Conservation (phyloP, 2,113 vertebrate genomes). For the Empidonax alnorum region DNA sequence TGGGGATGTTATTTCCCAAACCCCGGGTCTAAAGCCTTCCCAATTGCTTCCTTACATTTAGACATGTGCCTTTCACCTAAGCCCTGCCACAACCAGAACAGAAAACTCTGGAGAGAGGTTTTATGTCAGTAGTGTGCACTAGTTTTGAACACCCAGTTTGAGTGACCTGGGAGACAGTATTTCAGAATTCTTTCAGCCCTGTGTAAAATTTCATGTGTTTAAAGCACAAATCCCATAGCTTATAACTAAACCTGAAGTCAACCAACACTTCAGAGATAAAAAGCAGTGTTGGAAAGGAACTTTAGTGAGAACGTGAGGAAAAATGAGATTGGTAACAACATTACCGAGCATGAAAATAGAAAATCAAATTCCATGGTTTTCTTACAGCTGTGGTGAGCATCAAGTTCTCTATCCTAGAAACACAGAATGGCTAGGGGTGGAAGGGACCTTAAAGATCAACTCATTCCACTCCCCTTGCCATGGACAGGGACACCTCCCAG, state of each 20-base stretch:
- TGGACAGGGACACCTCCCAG: neutral
- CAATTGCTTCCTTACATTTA: neutral
- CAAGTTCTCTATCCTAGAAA: neutral
- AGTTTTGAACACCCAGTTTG: neutral
- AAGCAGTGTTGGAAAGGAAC: neutral
- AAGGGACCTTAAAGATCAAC: neutral
- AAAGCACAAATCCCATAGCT: neutral
- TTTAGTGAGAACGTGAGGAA: neutral
- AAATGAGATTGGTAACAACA: neutral
- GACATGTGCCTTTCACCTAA: neutral
- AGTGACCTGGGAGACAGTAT: neutral
- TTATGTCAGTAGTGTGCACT: fast-evolving
- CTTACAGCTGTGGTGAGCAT: neutral
- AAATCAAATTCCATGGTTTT: neutral
- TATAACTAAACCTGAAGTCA: neutral
- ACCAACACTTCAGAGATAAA: neutral
- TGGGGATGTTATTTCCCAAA: neutral
- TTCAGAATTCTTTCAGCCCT: neutral
- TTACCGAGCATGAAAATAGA: neutral
- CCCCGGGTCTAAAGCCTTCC: neutral
- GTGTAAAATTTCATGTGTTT: neutral
- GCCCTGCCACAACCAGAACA: neutral
- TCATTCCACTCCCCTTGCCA: neutral
- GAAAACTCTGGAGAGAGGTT: neutral
- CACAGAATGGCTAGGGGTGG: neutral